Evolutionary conservation across 2,797 vertebrate genomes (phyloP).

Genomic region (Siniperca undulata): DNA sequence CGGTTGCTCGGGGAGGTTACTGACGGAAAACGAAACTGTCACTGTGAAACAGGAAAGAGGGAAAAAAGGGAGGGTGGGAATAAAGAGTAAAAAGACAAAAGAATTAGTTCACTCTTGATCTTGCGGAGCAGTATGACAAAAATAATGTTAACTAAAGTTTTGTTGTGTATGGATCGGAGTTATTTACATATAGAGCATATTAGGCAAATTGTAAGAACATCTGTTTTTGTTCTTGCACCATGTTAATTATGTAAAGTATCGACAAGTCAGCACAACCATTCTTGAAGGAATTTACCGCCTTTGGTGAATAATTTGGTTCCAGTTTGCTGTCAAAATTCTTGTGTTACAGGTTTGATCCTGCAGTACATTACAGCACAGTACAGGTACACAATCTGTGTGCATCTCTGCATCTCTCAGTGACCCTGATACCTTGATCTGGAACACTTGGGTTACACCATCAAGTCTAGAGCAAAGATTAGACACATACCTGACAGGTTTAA

Average conservation of each 20-base stretch:
- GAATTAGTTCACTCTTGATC: neutral
- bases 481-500: conserved; percentile 34
- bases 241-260: neutral
- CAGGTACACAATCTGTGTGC: neutral
- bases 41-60: conserved; percentile 31
- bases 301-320: neutral
- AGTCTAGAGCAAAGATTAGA: conserved; percentile 47
- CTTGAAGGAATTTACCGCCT: neutral
- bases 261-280: neutral
- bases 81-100: neutral
- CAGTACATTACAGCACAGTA: neutral
- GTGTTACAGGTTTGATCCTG: neutral
- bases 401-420: conserved; percentile 13
- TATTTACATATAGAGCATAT: too few species aligned
- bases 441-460: conserved; percentile 31
- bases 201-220: neutral
- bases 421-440: conserved; percentile 41
- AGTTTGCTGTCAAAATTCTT: neutral
- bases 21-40: conserved; percentile 44
- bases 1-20: conserved; percentile 61
- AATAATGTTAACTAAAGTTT: too few species aligned
- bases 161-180: neutral
- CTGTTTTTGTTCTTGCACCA: neutral
- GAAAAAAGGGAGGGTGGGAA: neutral
- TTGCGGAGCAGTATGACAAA: neutral